Evolutionary conservation across 2,888 invertebrate species (phyloP), one percentile per base, ranked within the genome.

Genomic region (Cantharis lateralis): DNA sequence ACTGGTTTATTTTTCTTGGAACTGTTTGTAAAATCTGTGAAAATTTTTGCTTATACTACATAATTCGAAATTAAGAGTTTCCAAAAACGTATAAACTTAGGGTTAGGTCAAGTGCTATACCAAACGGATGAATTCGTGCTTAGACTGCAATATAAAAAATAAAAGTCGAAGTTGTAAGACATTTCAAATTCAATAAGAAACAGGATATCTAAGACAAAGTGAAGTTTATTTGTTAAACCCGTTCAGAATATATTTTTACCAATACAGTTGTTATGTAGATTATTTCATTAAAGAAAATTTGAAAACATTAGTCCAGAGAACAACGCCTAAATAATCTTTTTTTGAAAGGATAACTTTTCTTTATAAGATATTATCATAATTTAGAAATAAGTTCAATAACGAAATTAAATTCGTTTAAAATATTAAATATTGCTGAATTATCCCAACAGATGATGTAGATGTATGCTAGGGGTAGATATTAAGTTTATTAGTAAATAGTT

Each of bases 121-220:
- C 28, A 70, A 70, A 70, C 5, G 64, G 20, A 64, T 4, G 18
- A 18, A 64, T 64, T 64, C 64, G 64, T 64, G 64, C 64, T 64
- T 64, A 20, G 64, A 24, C 61, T 64, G 72, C 66, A 61, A 48
- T n/a, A 32, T 32, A 66, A 48, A 66, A 20, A 72, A 72, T 68
- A 72, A 71, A 63, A 72, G 66, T 66, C 24, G 15, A 24, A 64
- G 61, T 24, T 18, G 15, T 20, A 28, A 48, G 68, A 64, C 64
- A 72, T 72, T 72, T 72, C 72, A 72, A 72, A 66, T 72, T 72
- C 72, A 66, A 64, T 66, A 61, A 71, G 66, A 72, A 66, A 72
- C 72, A 72, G n/a, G 72, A 68, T 68, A 64, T 64, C 64, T 72
- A 72, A 66, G 72, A 32, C 48, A 72, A 72, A 72, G 72, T 72